Evolutionary conservation across 2,797 vertebrate species (phyloP).

Genomic region (Pangasius sanitwongsei): DNA sequence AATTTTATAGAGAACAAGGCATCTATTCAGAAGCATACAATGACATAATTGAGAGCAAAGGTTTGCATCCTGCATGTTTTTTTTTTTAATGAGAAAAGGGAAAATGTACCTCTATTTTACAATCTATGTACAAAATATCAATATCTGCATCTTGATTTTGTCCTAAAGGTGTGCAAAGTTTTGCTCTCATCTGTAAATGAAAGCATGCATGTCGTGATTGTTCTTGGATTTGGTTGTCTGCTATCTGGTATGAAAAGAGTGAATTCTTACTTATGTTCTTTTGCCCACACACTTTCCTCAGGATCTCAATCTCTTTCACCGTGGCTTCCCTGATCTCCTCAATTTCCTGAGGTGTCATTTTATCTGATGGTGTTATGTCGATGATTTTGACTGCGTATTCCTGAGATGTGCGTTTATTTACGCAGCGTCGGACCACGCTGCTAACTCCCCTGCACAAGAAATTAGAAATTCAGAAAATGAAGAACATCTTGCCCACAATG

Average conservation of each 20-base stretch:
- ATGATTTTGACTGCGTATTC: conserved; percentile 97
- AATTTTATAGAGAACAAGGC: neutral
- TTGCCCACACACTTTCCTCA: conserved; percentile 87
- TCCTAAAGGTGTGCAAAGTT: neutral
- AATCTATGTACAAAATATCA: neutral
- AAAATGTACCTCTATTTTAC: neutral
- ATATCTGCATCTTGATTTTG: neutral
- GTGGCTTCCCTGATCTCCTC: conserved; percentile 88
- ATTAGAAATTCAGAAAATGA: neutral
- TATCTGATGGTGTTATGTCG: conserved; percentile 90
- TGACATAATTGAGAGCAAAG: neutral
- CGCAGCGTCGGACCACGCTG: conserved; percentile 92
- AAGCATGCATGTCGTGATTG: neutral
- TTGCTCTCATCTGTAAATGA: neutral
- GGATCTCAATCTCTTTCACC: conserved; percentile 92
- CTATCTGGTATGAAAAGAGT: neutral
- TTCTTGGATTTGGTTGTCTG: neutral
- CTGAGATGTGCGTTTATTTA: conserved; percentile 81
- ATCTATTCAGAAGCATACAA: neutral
- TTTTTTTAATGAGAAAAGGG: neutral
- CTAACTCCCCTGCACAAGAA: conserved; percentile 86
- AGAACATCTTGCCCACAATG: too few relatives aligned
- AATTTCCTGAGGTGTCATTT: conserved; percentile 81
- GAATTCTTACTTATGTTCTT: conserved; percentile 90
- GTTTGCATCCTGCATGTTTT: neutral